These are phyloP conservation scores for Corticium candelabrum DNA, from an alignment of 37 sponge, comb jelly and placozoan species.

Conservation along the genomic window DNA sequence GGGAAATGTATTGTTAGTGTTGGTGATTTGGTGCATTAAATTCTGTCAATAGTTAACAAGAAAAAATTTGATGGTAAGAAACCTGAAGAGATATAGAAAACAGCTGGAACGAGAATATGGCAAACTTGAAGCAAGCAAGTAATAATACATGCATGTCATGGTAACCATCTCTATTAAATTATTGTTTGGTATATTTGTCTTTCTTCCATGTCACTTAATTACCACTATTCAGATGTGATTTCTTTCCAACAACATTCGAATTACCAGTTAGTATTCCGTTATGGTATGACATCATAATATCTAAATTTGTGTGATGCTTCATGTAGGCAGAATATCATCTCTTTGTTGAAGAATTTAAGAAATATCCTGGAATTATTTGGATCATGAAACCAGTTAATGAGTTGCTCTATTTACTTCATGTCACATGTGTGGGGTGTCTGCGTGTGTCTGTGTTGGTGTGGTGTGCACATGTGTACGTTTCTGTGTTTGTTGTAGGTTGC, in stretches of 20 bases:
- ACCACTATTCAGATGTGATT: conserved; percentile 59
- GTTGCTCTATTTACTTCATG: no score
- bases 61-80: conserved; percentile 96
- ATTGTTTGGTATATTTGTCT: background rate
- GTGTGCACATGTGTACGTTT: no score
- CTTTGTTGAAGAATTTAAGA: conserved; percentile 98
- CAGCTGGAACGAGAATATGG: conserved; percentile 47
- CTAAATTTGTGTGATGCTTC: no score
- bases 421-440: no score
- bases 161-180: background rate
- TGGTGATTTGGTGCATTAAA: no score
- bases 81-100: conserved; percentile 79
- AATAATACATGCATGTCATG: background rate
- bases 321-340: conserved; percentile 85
- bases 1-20: background rate
- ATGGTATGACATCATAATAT: no score
- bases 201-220: background rate
- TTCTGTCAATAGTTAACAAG: conserved; percentile 56
- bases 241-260: conserved; percentile 96
- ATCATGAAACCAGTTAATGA: conserved; percentile 93
- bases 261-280: conserved; percentile 58
- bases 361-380: conserved; percentile 87
- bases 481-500: conserved; percentile 29
- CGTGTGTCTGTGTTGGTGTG: no score
- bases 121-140: conserved; percentile 24